Evolutionary conservation across 2,888 invertebrate genomes (phyloP).

Genomic region (Pseudococcus viburni): DNA sequence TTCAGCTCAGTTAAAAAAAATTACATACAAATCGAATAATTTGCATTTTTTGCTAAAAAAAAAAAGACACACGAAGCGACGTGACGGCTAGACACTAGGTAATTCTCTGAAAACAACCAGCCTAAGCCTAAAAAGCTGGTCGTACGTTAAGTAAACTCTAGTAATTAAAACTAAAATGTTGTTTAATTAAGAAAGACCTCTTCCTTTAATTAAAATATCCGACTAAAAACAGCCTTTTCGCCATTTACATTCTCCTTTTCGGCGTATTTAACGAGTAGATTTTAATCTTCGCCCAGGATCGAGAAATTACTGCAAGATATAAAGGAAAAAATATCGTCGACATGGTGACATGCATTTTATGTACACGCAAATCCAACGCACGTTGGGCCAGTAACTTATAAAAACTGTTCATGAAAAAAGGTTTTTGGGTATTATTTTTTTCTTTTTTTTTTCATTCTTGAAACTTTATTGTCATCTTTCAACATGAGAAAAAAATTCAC

Average conservation of each 20-base stretch:
- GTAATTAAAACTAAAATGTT: constrained; percentile 63
- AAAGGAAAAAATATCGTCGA: not conserved
- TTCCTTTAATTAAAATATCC: constrained; percentile 63
- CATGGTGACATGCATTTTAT: not conserved
- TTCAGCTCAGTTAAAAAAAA: no score
- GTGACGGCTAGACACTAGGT: not conserved
- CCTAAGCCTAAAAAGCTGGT: not conserved
- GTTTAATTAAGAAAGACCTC: constrained; percentile 63
- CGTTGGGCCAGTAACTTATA: no score
- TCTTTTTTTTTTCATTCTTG: no score
- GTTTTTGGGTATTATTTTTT: no score
- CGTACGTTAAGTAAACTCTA: constrained; percentile 58
- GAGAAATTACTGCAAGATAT: not conserved
- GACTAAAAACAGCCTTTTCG: constrained; percentile 45
- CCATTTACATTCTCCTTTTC: constrained; percentile 61
- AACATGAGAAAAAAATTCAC: no score
- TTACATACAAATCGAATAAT: constrained; percentile 13
- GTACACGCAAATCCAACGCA: not conserved
- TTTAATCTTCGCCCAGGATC: constrained; percentile 47
- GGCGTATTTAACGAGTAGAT: constrained; percentile 8
- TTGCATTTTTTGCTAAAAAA: not conserved
- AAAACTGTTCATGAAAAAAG: no score
- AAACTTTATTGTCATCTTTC: no score
- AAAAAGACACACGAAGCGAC: no score
- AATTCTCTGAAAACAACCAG: constrained; percentile 54